phyloP scores from a whole-genome alignment of 2,113 vertebrate genomes.

The Pachycephala philippinensis region DNA sequence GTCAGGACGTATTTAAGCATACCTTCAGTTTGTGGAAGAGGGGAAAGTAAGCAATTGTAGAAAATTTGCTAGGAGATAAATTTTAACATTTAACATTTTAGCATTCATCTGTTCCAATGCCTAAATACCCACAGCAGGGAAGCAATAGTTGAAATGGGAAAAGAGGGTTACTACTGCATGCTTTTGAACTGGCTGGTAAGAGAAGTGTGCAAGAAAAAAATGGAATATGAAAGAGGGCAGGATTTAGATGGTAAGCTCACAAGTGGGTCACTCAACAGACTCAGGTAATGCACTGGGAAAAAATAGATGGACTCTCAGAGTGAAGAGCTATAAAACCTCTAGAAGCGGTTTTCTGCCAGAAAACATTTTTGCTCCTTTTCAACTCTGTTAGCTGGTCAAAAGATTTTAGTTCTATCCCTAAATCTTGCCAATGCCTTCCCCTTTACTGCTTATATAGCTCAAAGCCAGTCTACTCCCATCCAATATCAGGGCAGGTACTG shows the following conservation, averaged over 20 bases:
- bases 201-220: background rate
- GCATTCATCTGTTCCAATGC: background rate
- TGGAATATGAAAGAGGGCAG: background rate
- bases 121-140: background rate
- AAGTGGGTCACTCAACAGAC: background rate
- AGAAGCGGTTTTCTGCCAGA: background rate
- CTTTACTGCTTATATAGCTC: background rate
- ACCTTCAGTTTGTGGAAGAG: background rate
- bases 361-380: background rate
- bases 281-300: background rate
- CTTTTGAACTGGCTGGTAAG: background rate
- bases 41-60: background rate
- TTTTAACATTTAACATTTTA: background rate
- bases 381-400: background rate
- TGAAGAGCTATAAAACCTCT: background rate
- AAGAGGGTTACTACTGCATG: background rate
- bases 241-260: background rate
- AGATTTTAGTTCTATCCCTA: background rate
- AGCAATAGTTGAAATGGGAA: background rate
- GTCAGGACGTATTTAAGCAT: background rate
- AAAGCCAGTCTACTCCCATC: background rate
- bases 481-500: rapidly evolving
- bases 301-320: background rate
- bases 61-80: background rate
- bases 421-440: background rate